A percentile compares a stretch with the other conserved stretches of the same genome.
These are phyloP conservation scores for Lepetodrilus schrolli DNA, from an alignment of 2,888 invertebrate species.

Conservation along the genomic window DNA sequence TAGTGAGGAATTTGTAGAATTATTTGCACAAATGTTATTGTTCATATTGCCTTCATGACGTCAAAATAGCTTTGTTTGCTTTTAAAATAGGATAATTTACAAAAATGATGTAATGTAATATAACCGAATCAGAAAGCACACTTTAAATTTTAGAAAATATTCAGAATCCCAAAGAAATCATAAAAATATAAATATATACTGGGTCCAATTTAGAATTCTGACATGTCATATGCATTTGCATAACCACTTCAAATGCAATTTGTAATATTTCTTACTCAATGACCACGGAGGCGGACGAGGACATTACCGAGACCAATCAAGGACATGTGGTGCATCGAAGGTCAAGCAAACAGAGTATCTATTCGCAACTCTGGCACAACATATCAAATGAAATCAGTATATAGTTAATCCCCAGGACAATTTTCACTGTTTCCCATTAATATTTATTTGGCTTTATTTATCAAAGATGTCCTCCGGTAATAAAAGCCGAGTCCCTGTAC, in stretches of 20 bases:
- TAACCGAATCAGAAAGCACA: too few species aligned
- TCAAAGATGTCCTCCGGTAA: slow-evolving; percentile 28
- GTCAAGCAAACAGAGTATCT: neutral
- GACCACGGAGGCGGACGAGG: neutral
- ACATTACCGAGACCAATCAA: neutral
- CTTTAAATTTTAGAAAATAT: too few species aligned
- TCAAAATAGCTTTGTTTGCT: too few species aligned
- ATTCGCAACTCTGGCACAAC: neutral
- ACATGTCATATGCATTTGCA: too few species aligned
- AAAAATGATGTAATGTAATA: too few species aligned
- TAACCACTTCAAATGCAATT: slow-evolving; percentile 9
- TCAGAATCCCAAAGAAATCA: too few species aligned
- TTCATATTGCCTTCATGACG: too few species aligned
- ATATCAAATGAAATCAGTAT: slow-evolving; percentile 28
- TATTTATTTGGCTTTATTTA: slow-evolving; percentile 38
- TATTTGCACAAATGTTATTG: too few species aligned
- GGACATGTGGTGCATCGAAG: neutral
- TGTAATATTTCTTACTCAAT: neutral
- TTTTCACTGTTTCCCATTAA: slow-evolving; percentile 31
- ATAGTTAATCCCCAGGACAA: slow-evolving; percentile 22
- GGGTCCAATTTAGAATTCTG: too few species aligned
- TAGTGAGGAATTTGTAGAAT: too few species aligned
- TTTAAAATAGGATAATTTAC: too few species aligned
- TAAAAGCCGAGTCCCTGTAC: slow-evolving; percentile 27
- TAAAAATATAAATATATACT: too few species aligned